Percentiles rank a stretch among this genome's conserved stretches.
phyloP scores from a whole-genome alignment of 2,888 invertebrate species.

The Lapara coniferarum region DNA sequence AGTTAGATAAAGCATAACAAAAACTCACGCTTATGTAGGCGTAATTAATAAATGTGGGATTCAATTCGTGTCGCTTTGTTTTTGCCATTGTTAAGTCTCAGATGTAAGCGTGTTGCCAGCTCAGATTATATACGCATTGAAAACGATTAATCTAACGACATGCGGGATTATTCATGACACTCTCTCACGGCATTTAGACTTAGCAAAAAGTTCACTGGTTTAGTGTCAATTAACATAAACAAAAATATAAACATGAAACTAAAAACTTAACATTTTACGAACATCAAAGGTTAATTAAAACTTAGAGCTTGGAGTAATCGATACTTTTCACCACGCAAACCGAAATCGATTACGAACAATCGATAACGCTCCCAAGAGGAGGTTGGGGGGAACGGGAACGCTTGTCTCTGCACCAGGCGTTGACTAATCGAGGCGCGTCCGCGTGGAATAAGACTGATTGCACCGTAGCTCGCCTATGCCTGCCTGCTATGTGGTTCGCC shows the following conservation, averaged over 20 bases:
- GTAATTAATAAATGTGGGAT: slow-evolving; percentile 6
- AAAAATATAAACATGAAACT: background rate
- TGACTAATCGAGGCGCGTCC: slow-evolving; percentile 82
- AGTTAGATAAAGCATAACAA: background rate
- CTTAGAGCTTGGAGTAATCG: slow-evolving; percentile 54
- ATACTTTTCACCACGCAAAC: slow-evolving; percentile 64
- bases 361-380: slow-evolving; percentile 70
- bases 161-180: slow-evolving; percentile 9
- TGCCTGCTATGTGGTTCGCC: slow-evolving; percentile 73
- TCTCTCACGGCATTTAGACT: slow-evolving; percentile 7
- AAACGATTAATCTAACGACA: slow-evolving; percentile 10
- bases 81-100: background rate
- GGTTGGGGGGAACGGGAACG: slow-evolving; percentile 63
- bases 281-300: slow-evolving; percentile 46
- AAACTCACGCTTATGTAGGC: background rate
- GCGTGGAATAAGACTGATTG: slow-evolving; percentile 83
- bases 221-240: background rate
- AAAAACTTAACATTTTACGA: background rate
- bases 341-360: slow-evolving; percentile 77
- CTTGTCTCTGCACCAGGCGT: slow-evolving; percentile 82
- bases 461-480: slow-evolving; percentile 76
- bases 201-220: background rate
- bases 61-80: background rate
- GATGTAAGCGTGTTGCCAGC: slow-evolving; percentile 5
- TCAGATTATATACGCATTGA: slow-evolving; percentile 11